These are phyloP conservation scores for Amniataba percoides DNA, from an alignment of 2,797 vertebrate species.

Conservation along the genomic window DNA sequence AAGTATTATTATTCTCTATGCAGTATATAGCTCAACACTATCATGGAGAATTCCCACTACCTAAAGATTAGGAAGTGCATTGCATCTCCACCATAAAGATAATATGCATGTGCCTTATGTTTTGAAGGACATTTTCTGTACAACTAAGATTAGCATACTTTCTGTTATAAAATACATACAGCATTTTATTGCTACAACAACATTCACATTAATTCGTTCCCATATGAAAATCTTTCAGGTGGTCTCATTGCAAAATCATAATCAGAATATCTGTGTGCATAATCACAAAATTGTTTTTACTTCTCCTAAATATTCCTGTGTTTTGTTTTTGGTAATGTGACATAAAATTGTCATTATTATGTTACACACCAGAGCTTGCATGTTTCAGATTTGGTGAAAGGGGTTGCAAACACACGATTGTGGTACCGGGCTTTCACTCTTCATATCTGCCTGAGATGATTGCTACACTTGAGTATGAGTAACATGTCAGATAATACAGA, in stretches of 20 bases:
- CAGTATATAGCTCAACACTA: neutral
- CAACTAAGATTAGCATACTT: neutral
- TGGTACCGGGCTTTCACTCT: slow-evolving; percentile 19
- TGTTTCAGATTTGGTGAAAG: neutral
- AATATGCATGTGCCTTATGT: neutral
- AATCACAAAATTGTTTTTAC: neutral
- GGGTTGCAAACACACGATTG: neutral
- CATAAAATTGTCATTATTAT: neutral
- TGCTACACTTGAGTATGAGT: slow-evolving; percentile 34
- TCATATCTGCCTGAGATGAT: slow-evolving; percentile 34
- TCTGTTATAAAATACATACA: neutral
- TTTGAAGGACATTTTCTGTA: neutral
- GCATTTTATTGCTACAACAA: neutral
- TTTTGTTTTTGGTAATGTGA: neutral
- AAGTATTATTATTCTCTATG: neutral
- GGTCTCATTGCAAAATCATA: neutral
- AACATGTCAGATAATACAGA: slow-evolving; percentile 40
- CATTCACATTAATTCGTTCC: neutral
- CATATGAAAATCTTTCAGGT: neutral
- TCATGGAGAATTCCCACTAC: no score
- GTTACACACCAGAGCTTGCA: neutral
- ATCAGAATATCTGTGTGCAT: no score
- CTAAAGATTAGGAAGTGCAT: no score
- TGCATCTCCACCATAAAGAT: no score
- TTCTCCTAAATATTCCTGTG: neutral